These are phyloP conservation scores for Aegithalos caudatus DNA, from an alignment of 2,113 vertebrate genomes.

Conservation along the genomic window DNA sequence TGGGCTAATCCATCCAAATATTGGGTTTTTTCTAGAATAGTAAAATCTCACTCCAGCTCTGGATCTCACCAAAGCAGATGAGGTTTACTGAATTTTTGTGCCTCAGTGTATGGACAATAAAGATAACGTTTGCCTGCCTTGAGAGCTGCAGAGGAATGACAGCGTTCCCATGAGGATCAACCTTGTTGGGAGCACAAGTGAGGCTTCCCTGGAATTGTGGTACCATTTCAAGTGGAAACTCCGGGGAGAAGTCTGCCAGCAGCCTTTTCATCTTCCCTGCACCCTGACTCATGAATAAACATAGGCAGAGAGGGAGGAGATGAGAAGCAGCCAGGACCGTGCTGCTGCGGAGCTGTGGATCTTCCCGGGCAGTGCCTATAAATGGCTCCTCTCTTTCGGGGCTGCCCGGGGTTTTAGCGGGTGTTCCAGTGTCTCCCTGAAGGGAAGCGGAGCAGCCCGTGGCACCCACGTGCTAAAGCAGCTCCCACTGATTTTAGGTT, in stretches of 20 bases:
- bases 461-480: background rate
- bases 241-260: background rate
- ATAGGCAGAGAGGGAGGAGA: background rate
- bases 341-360: background rate
- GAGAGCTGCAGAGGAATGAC: background rate
- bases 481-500: background rate
- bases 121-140: background rate
- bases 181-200: background rate
- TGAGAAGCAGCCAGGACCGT: background rate
- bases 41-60: background rate
- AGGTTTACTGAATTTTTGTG: background rate
- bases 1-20: background rate
- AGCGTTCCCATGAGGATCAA: background rate
- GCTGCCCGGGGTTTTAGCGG: background rate
- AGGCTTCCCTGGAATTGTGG: background rate
- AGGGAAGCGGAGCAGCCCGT: background rate
- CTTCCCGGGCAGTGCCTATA: background rate
- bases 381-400: background rate
- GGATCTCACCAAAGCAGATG: background rate
- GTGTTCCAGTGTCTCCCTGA: background rate
- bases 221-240: background rate
- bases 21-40: background rate
- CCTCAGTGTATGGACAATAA: background rate
- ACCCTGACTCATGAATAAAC: background rate
- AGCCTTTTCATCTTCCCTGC: slow-evolving; percentile 7